Conservation (phyloP, 2,888 invertebrate genomes). For the Sussaba pulchella region DNA sequence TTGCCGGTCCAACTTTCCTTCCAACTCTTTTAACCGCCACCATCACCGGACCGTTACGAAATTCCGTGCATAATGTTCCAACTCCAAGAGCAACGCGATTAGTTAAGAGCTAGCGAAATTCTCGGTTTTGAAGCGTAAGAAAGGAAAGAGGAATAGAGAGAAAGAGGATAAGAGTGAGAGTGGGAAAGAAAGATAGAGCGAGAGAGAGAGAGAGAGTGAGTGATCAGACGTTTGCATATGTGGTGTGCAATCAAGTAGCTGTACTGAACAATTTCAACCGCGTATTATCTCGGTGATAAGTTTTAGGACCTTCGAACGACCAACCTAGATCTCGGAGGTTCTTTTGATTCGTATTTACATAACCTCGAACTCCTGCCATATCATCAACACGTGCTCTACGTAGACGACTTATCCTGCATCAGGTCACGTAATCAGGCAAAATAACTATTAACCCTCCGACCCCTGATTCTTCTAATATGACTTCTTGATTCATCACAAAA, state of each 20-base stretch:
- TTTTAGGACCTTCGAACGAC: slow-evolving; percentile 55
- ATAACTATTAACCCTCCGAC: not conserved
- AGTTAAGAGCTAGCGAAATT: slow-evolving; percentile 13
- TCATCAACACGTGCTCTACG: not conserved
- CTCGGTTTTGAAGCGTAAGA: not conserved
- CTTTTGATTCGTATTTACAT: slow-evolving; percentile 15
- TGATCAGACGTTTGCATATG: not conserved
- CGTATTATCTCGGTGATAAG: slow-evolving; percentile 18
- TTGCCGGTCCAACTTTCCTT: slow-evolving; percentile 57
- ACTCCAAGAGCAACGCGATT: slow-evolving; percentile 19
- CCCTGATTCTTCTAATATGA: no score
- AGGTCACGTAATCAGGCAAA: not conserved
- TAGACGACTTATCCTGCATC: not conserved
- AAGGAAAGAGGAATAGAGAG: no score
- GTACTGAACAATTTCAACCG: not conserved
- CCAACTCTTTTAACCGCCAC: slow-evolving; percentile 27
- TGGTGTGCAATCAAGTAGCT: slow-evolving; percentile 31
- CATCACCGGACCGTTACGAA: slow-evolving; percentile 56
- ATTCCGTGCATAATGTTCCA: slow-evolving; percentile 38
- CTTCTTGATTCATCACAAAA: no score
- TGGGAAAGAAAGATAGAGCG: slow-evolving; percentile 4
- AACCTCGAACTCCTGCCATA: slow-evolving; percentile 5
- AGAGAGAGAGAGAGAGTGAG: slow-evolving; percentile 8
- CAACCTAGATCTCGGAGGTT: slow-evolving; percentile 59
- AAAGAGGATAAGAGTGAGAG: no score